These are phyloP conservation scores for Clamator glandarius DNA, from an alignment of 2,797 vertebrate species.

Conservation along the genomic window DNA sequence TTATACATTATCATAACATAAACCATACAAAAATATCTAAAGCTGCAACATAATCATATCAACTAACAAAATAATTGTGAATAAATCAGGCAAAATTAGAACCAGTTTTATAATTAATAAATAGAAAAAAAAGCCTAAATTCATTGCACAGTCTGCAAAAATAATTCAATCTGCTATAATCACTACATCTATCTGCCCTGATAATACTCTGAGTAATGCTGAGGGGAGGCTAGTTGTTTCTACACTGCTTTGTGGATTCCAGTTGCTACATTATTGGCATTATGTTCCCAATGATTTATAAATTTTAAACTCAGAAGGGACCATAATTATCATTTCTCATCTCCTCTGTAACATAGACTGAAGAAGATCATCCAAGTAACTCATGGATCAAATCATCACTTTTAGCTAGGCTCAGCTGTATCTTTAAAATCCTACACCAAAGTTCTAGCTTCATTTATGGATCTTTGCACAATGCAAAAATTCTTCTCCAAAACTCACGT, in stretches of 20 bases:
- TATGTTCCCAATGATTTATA: background rate
- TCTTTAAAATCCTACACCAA: background rate
- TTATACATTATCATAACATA: background rate
- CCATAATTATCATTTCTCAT: background rate
- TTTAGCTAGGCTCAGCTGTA: background rate
- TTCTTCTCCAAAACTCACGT: background rate
- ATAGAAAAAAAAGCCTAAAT: background rate
- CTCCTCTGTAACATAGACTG: background rate
- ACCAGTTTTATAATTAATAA: background rate
- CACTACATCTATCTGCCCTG: background rate
- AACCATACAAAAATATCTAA: background rate
- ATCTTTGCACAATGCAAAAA: background rate
- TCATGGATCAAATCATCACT: background rate
- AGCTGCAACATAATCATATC: background rate
- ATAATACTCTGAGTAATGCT: background rate
- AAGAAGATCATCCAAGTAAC: slow-evolving; percentile 5
- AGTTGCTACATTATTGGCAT: background rate
- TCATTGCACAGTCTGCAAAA: background rate
- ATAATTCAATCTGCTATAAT: background rate
- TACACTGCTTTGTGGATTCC: background rate
- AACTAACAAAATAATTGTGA: background rate
- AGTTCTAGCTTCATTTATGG: background rate
- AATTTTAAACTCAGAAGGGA: background rate
- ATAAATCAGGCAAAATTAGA: background rate
- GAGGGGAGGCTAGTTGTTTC: background rate